Conservation (phyloP, 2,797 vertebrate genomes). For the Cetoscarus ocellatus region DNA sequence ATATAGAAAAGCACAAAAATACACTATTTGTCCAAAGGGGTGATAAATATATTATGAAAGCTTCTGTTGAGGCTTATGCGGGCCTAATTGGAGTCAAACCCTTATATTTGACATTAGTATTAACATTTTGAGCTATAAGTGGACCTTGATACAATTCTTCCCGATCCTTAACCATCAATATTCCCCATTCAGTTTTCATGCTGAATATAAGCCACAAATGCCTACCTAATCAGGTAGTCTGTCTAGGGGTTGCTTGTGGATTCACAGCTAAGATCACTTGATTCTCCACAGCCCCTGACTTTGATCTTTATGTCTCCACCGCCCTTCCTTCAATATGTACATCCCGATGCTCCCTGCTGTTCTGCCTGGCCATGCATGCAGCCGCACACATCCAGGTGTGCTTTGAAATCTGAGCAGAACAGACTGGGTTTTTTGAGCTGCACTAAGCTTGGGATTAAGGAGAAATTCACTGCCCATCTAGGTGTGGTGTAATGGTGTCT, state of each 20-base stretch:
- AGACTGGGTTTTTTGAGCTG: constrained; percentile 63
- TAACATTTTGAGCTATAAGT: constrained; percentile 23
- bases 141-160: constrained; percentile 39
- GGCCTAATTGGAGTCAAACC: constrained; percentile 15
- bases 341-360: constrained; percentile 52
- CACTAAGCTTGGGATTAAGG: constrained; percentile 70
- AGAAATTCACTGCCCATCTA: constrained; percentile 73
- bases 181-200: constrained; percentile 47
- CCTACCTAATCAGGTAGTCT: constrained; percentile 69
- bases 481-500: constrained; percentile 72
- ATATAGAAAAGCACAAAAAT: neutral
- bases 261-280: constrained; percentile 67
- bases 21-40: neutral
- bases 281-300: constrained; percentile 62
- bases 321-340: constrained; percentile 67
- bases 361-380: constrained; percentile 38
- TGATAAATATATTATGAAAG: neutral
- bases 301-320: constrained; percentile 75
- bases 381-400: constrained; percentile 63
- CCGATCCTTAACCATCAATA: constrained; percentile 60
- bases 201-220: constrained; percentile 65
- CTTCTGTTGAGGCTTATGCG: constrained; percentile 1
- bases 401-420: constrained; percentile 65
- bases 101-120: constrained; percentile 37
- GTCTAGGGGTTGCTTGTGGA: constrained; percentile 59